phyloP scores from a whole-genome alignment of 2,888 invertebrate species.

The Geophilus truncorum region DNA sequence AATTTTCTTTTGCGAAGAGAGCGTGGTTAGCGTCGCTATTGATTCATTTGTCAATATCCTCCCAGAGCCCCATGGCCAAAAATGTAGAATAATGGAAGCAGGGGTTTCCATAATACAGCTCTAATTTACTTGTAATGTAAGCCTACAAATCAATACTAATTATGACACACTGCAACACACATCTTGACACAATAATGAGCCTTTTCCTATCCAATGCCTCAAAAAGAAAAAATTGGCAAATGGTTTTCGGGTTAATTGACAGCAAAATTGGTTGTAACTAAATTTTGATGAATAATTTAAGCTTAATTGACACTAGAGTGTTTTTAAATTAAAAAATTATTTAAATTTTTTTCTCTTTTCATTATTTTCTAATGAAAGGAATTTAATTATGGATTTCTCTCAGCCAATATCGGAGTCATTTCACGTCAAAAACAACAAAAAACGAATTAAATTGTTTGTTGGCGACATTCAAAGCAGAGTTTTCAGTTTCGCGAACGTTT shows the following conservation, averaged over 20 bases:
- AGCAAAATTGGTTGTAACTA: neutral
- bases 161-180: neutral
- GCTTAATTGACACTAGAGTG: neutral
- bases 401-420: neutral
- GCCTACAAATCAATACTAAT: neutral
- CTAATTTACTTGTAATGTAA: neutral
- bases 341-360: neutral
- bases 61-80: neutral
- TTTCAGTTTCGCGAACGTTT: too few species aligned
- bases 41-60: constrained; percentile 14
- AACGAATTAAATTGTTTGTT: neutral
- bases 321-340: neutral
- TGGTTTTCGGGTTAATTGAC: neutral
- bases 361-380: neutral
- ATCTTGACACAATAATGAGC: neutral
- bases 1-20: neutral
- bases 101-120: neutral
- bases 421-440: neutral
- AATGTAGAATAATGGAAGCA: neutral
- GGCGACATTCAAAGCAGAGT: neutral
- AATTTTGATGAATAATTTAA: neutral
- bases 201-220: neutral
- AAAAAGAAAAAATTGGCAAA: neutral
- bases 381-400: neutral
- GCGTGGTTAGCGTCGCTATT: neutral